phyloP scores from a whole-genome alignment of 1,140 invertebrate species.

The Anastrepha ludens region DNA sequence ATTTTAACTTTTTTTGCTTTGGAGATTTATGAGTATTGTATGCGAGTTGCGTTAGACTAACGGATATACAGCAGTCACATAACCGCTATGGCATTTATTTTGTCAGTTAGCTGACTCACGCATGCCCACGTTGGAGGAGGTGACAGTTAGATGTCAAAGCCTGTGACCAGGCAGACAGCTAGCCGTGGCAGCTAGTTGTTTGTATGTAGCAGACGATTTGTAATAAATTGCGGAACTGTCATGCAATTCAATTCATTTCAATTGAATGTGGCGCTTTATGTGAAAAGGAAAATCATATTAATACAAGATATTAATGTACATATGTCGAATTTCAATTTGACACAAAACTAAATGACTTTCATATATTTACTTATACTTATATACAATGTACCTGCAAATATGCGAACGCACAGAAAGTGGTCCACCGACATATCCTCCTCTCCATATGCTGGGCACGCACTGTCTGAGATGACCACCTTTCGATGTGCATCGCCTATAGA shows the following conservation, averaged over 20 bases:
- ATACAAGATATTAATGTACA: no score
- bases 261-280: not conserved
- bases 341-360: no score
- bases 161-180: not conserved
- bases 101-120: conserved; percentile 11
- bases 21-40: conserved; percentile 29
- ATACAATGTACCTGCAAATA: no score
- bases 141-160: not conserved
- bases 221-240: conserved; percentile 48
- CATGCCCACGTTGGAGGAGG: not conserved
- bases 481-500: no score
- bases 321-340: no score
- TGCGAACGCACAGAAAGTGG: no score
- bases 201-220: conserved; percentile 24
- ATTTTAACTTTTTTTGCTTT: not conserved
- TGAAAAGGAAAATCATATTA: no score
- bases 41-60: not conserved
- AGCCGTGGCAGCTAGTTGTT: conserved; percentile 3
- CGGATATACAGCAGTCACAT: not conserved
- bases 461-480: no score
- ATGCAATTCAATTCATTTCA: conserved; percentile 49
- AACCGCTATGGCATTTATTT: conserved; percentile 34
- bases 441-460: no score
- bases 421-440: no score
- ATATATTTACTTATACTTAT: no score